A percentile compares a stretch with the other conserved stretches of the same genome.
Conservation (phyloP, 2,113 vertebrate species). For the Protomyctophum bolini region DNA sequence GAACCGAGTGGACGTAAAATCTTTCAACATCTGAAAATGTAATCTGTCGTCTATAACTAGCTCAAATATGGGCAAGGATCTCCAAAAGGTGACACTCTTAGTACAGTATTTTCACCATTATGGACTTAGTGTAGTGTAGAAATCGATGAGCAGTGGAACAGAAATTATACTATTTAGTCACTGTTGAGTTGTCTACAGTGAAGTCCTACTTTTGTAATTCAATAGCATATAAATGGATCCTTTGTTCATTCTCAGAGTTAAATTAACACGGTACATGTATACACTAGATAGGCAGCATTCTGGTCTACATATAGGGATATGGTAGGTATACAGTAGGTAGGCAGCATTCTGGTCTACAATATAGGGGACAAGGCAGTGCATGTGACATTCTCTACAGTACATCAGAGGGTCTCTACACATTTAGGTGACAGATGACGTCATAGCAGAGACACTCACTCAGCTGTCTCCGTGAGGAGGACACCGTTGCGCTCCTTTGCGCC, state of each 20-base stretch:
- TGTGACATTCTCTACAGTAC: slow-evolving; percentile 54
- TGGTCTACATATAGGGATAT: background rate
- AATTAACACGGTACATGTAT: too few relatives aligned
- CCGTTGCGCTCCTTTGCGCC: slow-evolving; percentile 69
- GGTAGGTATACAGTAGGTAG: slow-evolving; percentile 42
- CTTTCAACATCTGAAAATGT: slow-evolving; percentile 37
- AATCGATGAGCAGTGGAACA: slow-evolving; percentile 34
- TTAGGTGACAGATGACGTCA: slow-evolving; percentile 62
- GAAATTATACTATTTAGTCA: slow-evolving; percentile 20
- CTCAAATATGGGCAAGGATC: background rate
- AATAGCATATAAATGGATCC: too few relatives aligned
- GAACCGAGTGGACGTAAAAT: slow-evolving; percentile 1
- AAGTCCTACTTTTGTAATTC: too few relatives aligned
- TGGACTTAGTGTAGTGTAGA: slow-evolving; percentile 7
- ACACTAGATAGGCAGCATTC: too few relatives aligned
- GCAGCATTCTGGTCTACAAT: slow-evolving; percentile 66
- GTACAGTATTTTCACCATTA: slow-evolving; percentile 22
- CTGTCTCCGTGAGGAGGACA: slow-evolving; percentile 75
- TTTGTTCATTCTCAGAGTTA: too few relatives aligned
- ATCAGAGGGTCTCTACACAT: slow-evolving; percentile 58
- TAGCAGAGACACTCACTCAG: slow-evolving; percentile 77
- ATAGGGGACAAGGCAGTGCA: slow-evolving; percentile 60
- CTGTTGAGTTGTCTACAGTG: too few relatives aligned
- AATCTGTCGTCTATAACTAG: slow-evolving; percentile 9
- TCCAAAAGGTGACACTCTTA: background rate